Evolutionary conservation across 2,113 vertebrate species (phyloP), one percentile per base, ranked within the genome.

Genomic region (Ciconia maguari): DNA sequence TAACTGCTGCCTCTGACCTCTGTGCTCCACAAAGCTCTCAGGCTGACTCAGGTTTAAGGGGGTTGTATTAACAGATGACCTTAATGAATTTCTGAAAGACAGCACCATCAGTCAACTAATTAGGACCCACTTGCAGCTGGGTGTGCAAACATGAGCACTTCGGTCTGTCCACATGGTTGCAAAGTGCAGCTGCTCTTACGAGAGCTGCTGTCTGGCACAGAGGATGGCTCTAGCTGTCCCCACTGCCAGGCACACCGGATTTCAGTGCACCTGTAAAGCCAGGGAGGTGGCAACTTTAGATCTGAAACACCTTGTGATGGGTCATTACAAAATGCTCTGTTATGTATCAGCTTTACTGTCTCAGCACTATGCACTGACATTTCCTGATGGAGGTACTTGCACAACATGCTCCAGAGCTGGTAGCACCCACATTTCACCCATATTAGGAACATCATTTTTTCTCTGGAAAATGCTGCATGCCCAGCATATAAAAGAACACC

Each of bases 71-170:
- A 41, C 6, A 92, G 46, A 26, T 32, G 38, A 49, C 29, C 42
- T 62, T 48, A 78, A 74, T 0, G 3, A 26, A 55, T 83, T 78
- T 32, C 54, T 38, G 32, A 60, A 74, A 55, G 36, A 27, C 52
- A 80, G 19, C 21, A 29, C n/a, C 15, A 13, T 38, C 32, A 19
- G 10, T 17, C 83, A 66, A 9, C 20, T 52, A 36, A 17, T 10
- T 7, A 9, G 61, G 54, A 36, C 34, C 26, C 38, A 12, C 14
- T 26, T 61, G 41, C 34, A 72, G 26, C 16, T 41, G 41, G 27
- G 30, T 19, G 72, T 1, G 6, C 3, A 4, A 80, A 51, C 3
- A 4, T 0, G 4, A 78, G 30, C 3, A 2, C 57, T 26, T 38
- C 5, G 4, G 17, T 29, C 42, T 15, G 9, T 30, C 36, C 2